Conservation (phyloP, 1,140 invertebrate genomes). For the Periplaneta americana region DNA sequence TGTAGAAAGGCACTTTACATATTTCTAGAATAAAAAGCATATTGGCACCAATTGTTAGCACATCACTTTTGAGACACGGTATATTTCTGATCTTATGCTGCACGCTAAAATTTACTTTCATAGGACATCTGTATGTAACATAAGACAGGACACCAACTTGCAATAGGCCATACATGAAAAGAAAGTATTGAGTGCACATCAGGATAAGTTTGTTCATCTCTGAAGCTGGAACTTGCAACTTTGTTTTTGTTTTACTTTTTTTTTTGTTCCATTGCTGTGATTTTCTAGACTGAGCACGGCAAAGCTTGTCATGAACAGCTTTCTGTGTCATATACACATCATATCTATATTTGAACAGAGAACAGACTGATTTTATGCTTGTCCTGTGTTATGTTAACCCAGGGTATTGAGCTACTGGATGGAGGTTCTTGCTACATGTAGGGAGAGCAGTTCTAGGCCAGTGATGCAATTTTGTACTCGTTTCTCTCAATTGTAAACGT, state of each 20-base stretch:
- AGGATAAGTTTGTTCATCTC: not conserved
- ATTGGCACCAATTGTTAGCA: not conserved
- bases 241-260: not conserved
- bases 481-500: not conserved
- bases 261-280: conserved; percentile 15
- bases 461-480: not conserved
- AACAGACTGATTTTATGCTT: conserved; percentile 16
- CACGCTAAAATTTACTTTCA: not conserved
- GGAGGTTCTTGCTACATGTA: not conserved
- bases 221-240: conserved; percentile 1
- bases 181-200: not conserved
- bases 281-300: conserved; percentile 14
- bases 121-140: not conserved
- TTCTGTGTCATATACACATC: conserved; percentile 2
- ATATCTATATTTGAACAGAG: conserved; percentile 8
- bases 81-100: not conserved
- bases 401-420: not conserved
- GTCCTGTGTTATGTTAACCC: conserved; percentile 11
- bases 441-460: not conserved
- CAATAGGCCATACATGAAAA: not conserved
- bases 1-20: not conserved
- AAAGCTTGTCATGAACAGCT: not conserved
- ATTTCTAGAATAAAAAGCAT: not conserved
- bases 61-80: conserved; percentile 1
- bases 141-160: not conserved